A percentile compares a stretch with the other conserved stretches of the same genome.
These are phyloP conservation scores for Poeciliopsis prolifica DNA, from an alignment of 2,113 vertebrate species.

Conservation along the genomic window DNA sequence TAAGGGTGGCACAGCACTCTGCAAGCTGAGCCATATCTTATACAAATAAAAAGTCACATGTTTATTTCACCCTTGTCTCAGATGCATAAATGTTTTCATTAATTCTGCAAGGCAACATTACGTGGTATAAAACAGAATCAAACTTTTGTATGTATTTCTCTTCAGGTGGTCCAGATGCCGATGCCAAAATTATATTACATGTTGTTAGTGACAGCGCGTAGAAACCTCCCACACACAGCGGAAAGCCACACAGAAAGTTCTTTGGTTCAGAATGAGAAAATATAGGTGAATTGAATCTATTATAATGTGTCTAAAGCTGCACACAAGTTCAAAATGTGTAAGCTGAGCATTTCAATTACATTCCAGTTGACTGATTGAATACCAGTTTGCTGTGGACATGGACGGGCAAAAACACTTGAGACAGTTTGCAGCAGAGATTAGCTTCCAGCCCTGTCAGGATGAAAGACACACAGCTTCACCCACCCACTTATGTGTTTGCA, in stretches of 20 bases:
- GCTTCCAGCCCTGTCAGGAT: neutral
- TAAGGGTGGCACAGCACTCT: neutral
- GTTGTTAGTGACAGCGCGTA: neutral
- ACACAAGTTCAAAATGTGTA: neutral
- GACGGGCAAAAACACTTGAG: neutral
- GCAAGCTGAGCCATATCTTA: slow-evolving; percentile 28
- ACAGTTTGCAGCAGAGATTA: neutral
- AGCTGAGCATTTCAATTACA: neutral
- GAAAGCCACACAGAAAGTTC: neutral
- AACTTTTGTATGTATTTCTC: slow-evolving; percentile 8
- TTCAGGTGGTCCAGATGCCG: neutral
- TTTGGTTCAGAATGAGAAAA: neutral
- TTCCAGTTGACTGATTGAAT: neutral
- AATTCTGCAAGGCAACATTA: neutral
- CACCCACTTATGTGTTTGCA: neutral
- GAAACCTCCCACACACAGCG: neutral
- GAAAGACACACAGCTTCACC: neutral
- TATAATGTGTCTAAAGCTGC: neutral
- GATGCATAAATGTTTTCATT: slow-evolving; percentile 13
- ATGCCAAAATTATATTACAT: slow-evolving; percentile 14
- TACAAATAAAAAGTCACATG: slow-evolving; percentile 27
- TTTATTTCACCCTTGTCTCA: neutral
- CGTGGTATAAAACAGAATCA: neutral
- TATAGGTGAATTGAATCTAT: neutral
- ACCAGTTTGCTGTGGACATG: neutral